Percentiles rank a stretch among this genome's conserved stretches.
Evolutionary conservation across 2,113 vertebrate genomes (phyloP).

Genomic region (Phalacrocorax brasilianus): DNA sequence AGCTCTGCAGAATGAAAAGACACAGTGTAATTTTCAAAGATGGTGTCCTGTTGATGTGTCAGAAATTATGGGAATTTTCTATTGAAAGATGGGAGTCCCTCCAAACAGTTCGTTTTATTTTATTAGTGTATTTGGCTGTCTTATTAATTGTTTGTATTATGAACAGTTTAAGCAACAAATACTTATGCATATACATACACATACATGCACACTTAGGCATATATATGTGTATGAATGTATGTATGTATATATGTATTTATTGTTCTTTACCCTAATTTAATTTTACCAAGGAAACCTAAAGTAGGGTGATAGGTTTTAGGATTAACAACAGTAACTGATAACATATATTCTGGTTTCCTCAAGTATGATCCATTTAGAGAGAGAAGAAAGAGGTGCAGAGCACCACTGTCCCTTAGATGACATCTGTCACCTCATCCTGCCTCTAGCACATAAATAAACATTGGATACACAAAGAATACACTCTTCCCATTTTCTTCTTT

Average conservation of each 20-base stretch:
- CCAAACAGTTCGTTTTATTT: background rate
- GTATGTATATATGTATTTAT: background rate
- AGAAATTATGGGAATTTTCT: background rate
- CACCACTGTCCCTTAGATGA: background rate
- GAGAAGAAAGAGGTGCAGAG: background rate
- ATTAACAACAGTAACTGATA: background rate
- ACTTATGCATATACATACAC: background rate
- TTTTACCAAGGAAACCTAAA: background rate
- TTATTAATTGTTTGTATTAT: background rate
- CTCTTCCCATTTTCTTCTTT: background rate
- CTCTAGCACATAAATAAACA: background rate
- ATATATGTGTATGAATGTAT: background rate
- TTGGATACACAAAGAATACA: background rate
- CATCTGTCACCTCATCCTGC: background rate
- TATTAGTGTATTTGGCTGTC: background rate
- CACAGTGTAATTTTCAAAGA: slow-evolving; percentile 1
- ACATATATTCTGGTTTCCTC: background rate
- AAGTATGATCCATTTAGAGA: background rate
- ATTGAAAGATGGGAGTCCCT: background rate
- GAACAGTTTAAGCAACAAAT: background rate
- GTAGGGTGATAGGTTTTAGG: background rate
- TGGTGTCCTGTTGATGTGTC: background rate
- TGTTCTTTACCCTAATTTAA: background rate
- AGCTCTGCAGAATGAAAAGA: background rate
- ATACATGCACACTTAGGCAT: background rate